Base-by-base conservation (phyloP, 1,140 invertebrate species). In the Idris sp. region DNA sequence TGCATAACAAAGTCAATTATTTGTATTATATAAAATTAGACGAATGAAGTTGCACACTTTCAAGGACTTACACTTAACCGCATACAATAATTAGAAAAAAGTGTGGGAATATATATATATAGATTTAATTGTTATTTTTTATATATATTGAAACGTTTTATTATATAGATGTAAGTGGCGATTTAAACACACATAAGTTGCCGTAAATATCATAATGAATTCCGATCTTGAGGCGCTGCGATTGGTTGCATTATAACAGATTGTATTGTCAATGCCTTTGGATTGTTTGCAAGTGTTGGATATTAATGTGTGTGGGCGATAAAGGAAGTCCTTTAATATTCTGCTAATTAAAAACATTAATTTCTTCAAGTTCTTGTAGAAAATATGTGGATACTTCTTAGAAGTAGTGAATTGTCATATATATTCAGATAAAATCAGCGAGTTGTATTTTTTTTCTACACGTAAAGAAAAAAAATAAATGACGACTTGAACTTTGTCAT, bases 171-270 rank as follows among this genome's bases (percentile, higher is more conserved):
- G 48, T 56, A 25, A 35, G 44, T 40, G 16, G 31, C n/a, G 31
- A 54, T 19, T 46, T 18, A 31, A 31, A 56, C 25, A 48, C 33
- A 40, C 31, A 48, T 31, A 40, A 54, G 38, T 67, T 25, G 49
- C 31, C 40, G 40, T 56, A 40, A 46, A 56, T 48, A 54, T 56
- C 40, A 7, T 48, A 67, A 67, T 48, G 22, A 38, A 67, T 67
- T 14, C 38, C 61, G 26, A 67, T 31, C 31, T 46, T 48, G 25
- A 67, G 16, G 31, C 11, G 48, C 11, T 31, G 40, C 35, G 46
- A 51, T 49, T 30, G 48, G 53, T 65, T 65, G 48, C 49, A 54
- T 40, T 51, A 15, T 65, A 54, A 53, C 31, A 25, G 38, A 44
- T 54, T 44, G 38, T 14, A 48, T 38, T 54, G 49, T 36, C 41